Base-by-base conservation (phyloP, 2,888 invertebrate genomes). In the Eristalinus sepulchralis region DNA sequence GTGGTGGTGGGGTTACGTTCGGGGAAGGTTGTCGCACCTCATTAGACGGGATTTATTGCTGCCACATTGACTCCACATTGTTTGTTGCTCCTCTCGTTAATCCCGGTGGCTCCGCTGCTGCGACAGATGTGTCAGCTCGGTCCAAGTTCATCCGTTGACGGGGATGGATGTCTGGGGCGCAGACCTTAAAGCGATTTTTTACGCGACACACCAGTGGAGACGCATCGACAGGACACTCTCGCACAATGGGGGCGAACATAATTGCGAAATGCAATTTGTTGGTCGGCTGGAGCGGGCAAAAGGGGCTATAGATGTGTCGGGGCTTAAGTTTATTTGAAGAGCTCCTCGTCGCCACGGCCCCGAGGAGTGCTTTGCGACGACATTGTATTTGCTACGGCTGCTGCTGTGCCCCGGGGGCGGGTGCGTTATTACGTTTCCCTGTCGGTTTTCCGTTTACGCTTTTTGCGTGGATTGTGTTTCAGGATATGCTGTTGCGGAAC, bases 1-100 rank as follows among this genome's bases (percentile, higher is more conserved):
- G n/a, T 13, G 13, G 39, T n/a, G 39, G 39, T 17, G 17, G 13
- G 3, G 6, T n/a, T n/a, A n/a, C 6, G n/a, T 6, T n/a, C n/a
- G 47, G 47, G 17, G 17, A 47, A 31, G 57, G 70, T 63, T 55
- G 75, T 77, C 68, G 68, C 68, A 77, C 72, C 72, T 82, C 77
- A 82, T 85, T 77, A 85, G 67, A 73, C 66, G 67, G 39, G 34
- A 72, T 81, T 84, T 71, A 84, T 76, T 84, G 80, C 75, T 79
- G 13, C 75, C 75, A 81, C 84, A 81, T 81, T 76, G 71, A 72
- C 71, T 76, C 67, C 62, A 55, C 72, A 36, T 2, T 22, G 33
- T 72, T 67, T 59, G 68, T 55, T 67, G 57, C 22, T 71, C 59
- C 66, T 60, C 60, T 72, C 60, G 63, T 78, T 78, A 64, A 78